Conservation (phyloP, 1,140 invertebrate species). For the Uloborus diversus region DNA sequence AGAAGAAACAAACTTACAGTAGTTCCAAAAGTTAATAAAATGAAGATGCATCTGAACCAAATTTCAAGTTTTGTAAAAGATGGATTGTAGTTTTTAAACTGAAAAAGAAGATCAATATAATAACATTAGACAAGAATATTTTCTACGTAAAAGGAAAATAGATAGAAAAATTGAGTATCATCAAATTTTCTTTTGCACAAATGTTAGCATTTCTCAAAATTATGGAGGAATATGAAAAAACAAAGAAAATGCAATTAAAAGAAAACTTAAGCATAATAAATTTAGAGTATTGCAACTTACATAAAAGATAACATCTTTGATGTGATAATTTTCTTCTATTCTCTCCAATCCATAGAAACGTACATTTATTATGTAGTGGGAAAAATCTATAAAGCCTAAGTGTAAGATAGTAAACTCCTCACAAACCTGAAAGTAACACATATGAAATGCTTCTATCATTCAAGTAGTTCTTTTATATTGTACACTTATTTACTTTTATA, state of each 20-base stretch:
- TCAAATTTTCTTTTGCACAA: too few relatives aligned
- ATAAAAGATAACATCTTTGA: conserved; percentile 86
- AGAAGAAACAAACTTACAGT: conserved; percentile 75
- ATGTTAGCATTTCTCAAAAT: too few relatives aligned
- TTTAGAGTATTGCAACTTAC: too few relatives aligned
- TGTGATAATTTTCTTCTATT: conserved; percentile 83
- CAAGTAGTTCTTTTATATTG: too few relatives aligned
- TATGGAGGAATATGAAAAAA: too few relatives aligned
- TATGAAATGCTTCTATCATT: too few relatives aligned
- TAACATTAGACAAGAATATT: background rate
- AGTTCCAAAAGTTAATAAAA: conserved; percentile 84
- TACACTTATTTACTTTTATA: too few relatives aligned
- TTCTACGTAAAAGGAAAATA: too few relatives aligned
- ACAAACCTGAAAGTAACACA: conserved; percentile 72
- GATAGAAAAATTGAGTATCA: too few relatives aligned
- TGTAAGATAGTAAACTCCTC: conserved; percentile 89
- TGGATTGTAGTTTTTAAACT: conserved; percentile 97
- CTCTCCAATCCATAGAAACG: conserved; percentile 84
- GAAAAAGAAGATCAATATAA: background rate
- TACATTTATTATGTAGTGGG: conserved; percentile 86
- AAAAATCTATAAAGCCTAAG: conserved; percentile 87
- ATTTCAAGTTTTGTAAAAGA: conserved; percentile 96
- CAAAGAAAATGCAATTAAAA: too few relatives aligned
- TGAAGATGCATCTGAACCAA: conserved; percentile 94
- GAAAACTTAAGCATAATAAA: too few relatives aligned